Base-by-base conservation (phyloP, 2,113 vertebrate species). In the Hoplias malabaricus region DNA sequence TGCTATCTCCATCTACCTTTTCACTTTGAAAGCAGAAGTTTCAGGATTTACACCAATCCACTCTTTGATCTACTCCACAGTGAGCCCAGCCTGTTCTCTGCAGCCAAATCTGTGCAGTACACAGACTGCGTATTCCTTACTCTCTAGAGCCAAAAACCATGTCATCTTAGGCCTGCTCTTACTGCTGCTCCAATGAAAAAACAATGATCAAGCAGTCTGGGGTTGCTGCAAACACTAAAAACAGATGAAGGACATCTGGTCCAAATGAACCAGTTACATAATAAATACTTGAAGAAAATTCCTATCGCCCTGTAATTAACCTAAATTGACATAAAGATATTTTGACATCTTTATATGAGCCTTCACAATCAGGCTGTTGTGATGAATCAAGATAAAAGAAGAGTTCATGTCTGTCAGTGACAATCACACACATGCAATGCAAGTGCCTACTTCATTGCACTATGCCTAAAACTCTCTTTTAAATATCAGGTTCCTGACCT, bases 91-190 rank as follows among this genome's bases (percentile, higher is more conserved):
- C 42, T 50, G 16, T 19, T 74, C 11, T 38, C 2, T 19, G 54
- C 7, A 59, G 16, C 70, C 70, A n/a, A n/a, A 42, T 42, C 16
- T 40, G 43, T 25, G 2, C 25, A 42, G 34, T 50, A 57, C 33
- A 23, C 34, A 21, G 8, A 34, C 31, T 38, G 38, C 69, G 25
- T 9, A 38, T 72, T 73, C 53, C 61, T 38, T 61, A 7, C 16
- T 43, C 23, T 42, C 42, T 11, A 29, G 53, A 59, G 36, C 14
- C 50, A 72, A 71, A 59, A n/a, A 50, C 40, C 34, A 50, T 72
- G 13, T 16, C 38, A 25, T 14, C 21, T 10, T 57, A 27, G 23
- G 61, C 38, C 57, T 25, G 54, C 36, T 73, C 34, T 40, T 48
- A 12, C 59, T n/a, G 56, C n/a, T 54, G 29, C 31, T 23, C 5